Percentiles rank a stretch among this genome's conserved stretches.
These are phyloP conservation scores for Epinephelus fuscoguttatus DNA, from an alignment of 2,113 vertebrate species.

Conservation along the genomic window DNA sequence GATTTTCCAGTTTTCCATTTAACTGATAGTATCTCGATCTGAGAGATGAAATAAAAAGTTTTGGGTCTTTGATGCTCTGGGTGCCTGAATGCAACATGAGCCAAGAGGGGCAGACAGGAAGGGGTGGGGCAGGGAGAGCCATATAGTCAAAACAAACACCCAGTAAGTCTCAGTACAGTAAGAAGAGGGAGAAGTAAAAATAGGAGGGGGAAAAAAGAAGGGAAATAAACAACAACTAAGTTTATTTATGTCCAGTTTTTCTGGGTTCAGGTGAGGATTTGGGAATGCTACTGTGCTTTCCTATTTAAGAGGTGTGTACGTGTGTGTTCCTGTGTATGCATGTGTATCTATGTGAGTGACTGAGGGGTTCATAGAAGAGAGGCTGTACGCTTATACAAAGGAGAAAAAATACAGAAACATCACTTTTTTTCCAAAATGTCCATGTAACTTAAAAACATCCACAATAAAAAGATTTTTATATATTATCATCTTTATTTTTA, in stretches of 20 bases:
- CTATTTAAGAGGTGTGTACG: conserved; percentile 45
- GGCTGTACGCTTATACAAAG: conserved; percentile 70
- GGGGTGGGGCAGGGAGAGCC: conserved; percentile 38
- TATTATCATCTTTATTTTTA: conserved; percentile 73
- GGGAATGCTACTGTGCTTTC: conserved; percentile 72
- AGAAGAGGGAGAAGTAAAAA: conserved; percentile 64
- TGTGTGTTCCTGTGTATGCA: not conserved
- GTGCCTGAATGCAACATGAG: conserved; percentile 24
- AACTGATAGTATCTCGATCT: not conserved
- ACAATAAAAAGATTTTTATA: conserved; percentile 80
- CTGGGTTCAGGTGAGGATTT: conserved; percentile 71
- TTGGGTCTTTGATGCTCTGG: conserved; percentile 36
- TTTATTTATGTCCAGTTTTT: conserved; percentile 44
- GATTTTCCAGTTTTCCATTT: no score
- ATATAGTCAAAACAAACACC: conserved; percentile 79
- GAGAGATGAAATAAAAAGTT: not conserved
- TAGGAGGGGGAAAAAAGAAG: conserved; percentile 39
- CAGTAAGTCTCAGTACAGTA: conserved; percentile 71
- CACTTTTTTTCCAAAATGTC: conserved; percentile 71
- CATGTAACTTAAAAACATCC: conserved; percentile 78
- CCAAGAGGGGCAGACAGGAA: conserved; percentile 48
- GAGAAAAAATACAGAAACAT: conserved; percentile 76
- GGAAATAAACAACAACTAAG: conserved; percentile 65
- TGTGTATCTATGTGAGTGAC: conserved; percentile 5
- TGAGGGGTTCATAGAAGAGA: conserved; percentile 53